Evolutionary conservation across 2,113 vertebrate genomes (phyloP).

Genomic region (Dipodomys stephensi): DNA sequence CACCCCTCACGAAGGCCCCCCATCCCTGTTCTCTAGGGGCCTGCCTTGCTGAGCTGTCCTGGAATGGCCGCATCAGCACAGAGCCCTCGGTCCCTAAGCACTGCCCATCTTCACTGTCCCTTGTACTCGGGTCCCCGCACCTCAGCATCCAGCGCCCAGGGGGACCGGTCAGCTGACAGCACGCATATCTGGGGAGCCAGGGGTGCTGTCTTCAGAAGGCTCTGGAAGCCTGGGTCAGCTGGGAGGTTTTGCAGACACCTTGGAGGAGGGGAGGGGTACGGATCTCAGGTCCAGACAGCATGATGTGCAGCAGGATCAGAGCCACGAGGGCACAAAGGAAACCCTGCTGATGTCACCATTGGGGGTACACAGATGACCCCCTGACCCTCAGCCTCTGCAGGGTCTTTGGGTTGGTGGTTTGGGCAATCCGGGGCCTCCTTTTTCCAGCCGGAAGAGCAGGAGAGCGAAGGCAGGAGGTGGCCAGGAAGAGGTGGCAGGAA

Average conservation of each 20-base stretch:
- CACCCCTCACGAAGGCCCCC: background rate
- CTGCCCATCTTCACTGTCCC: too few species aligned
- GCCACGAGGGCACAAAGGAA: too few species aligned
- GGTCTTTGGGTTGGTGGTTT: background rate
- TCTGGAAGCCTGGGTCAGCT: background rate
- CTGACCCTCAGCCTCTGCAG: background rate
- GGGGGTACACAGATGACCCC: background rate
- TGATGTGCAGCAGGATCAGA: too few species aligned
- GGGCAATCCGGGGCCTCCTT: background rate
- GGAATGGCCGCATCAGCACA: background rate
- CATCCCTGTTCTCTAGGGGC: background rate
- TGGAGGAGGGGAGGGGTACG: background rate
- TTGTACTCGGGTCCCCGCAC: rapidly evolving
- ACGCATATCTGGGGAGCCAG: background rate
- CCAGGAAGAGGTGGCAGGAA: background rate
- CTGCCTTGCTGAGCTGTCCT: background rate
- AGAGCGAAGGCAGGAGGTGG: background rate
- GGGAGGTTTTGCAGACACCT: background rate
- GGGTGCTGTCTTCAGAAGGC: background rate
- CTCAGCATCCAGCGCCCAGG: background rate
- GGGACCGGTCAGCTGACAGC: background rate
- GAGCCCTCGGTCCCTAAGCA: background rate
- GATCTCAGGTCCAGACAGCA: background rate
- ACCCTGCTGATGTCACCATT: background rate
- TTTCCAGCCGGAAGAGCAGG: background rate